Base-by-base conservation (phyloP, 35 echinoderm and acorn worm genomes). In the Heliocidaris erythrogramma region DNA sequence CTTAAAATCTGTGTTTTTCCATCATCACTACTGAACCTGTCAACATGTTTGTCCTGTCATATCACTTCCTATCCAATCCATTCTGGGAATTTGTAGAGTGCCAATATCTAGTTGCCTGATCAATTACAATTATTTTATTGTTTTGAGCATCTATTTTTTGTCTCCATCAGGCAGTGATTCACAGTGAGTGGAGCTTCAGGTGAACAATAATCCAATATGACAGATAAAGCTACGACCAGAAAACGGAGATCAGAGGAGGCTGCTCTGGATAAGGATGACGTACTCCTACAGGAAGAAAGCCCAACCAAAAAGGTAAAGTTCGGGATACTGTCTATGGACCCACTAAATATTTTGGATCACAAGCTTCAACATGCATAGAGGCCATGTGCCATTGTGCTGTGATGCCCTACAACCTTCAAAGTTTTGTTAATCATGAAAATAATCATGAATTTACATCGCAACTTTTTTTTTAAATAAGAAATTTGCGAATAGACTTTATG, bases 291-390 rank as follows among this genome's bases (percentile, higher is more conserved):
- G 49, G 91, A 92, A 30, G 91, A 92, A 48, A 92, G 91, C 21
- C 91, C 91, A 59, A 52, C 91, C 49, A 92, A 92, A 59, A 92
- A 92, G 91, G 91, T 92, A 92, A 24, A 78, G 18, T n/a, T 69
- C 27, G 18, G 65, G 11, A 13, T 14, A 56, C 5, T 86, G 30
- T 86, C 6, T 29, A 86, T 86, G 85, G 52, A 56, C 13, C 10
- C 2, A 56, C 52, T 11, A 56, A 14, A 10, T 56, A 56, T 56
- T 56, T 14, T 0, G 52, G 52, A 56, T 7, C 10, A 2, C 5
- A 56, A 86, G 85, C 31, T 86, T 86, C 85, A 13, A 30, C 8
- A 18, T 32, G 21, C 85, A 8, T 0, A 0, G 21, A 86, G 31
- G 8, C 50, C 50, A 53, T 13, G 13, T 13, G 13, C 52, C 52